Percentiles rank a stretch among this genome's conserved stretches.
Conservation (phyloP, 1,140 invertebrate genomes). For the Hermatobates lingyangjiaoensis region DNA sequence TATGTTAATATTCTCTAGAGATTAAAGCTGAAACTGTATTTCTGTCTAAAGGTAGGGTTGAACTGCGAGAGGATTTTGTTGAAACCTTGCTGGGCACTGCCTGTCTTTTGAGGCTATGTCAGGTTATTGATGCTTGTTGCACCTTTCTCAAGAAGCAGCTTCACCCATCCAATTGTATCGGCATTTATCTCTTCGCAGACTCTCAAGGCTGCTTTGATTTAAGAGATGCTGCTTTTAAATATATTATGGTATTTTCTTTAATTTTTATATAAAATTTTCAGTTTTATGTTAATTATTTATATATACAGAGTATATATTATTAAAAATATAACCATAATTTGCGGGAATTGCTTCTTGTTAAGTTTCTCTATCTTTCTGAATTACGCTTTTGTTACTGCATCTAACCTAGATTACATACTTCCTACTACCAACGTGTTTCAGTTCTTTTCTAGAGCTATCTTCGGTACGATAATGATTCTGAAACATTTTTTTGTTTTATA, state of each 20-base stretch:
- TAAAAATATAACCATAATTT: too few relatives aligned
- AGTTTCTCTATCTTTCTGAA: too few relatives aligned
- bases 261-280: too few relatives aligned
- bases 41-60: constrained; percentile 50
- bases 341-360: too few relatives aligned
- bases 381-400: too few relatives aligned
- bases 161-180: constrained; percentile 83
- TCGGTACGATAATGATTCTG: too few relatives aligned
- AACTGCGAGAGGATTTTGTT: constrained; percentile 61
- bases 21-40: too few relatives aligned
- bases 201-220: constrained; percentile 65
- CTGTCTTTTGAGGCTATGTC: constrained; percentile 65
- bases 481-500: constrained; percentile 3
- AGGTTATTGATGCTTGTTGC: constrained; percentile 76
- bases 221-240: constrained; percentile 56
- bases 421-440: too few relatives aligned
- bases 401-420: too few relatives aligned
- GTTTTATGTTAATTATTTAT: neutral
- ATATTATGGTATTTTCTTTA: constrained; percentile 30
- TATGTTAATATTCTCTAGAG: too few relatives aligned
- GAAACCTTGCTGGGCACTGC: constrained; percentile 72
- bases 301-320: too few relatives aligned
- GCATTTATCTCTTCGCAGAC: constrained; percentile 81
- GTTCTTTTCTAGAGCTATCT: too few relatives aligned
- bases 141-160: constrained; percentile 73